phyloP scores from a whole-genome alignment of 2,113 vertebrate species.

The Trichechus manatus region DNA sequence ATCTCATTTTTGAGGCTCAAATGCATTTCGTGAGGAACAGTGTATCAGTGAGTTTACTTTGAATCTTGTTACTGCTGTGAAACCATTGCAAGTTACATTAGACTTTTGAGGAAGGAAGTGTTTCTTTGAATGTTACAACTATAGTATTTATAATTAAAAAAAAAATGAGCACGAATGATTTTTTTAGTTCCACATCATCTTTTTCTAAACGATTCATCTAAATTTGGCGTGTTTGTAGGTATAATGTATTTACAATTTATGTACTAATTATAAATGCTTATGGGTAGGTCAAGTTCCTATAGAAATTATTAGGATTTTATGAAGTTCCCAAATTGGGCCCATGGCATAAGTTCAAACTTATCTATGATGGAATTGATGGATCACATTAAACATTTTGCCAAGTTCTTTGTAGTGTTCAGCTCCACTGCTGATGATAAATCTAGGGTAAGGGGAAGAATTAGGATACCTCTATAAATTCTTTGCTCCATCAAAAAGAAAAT shows the following conservation, averaged over 20 bases:
- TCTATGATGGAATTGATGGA: background rate
- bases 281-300: background rate
- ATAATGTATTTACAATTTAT: background rate
- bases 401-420: background rate
- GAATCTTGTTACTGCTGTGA: background rate
- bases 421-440: background rate
- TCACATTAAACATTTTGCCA: background rate
- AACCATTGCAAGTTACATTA: background rate
- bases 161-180: background rate
- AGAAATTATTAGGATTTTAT: background rate
- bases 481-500: slow-evolving; percentile 4
- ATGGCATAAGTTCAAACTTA: background rate
- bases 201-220: background rate
- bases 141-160: background rate
- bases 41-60: background rate
- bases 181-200: background rate
- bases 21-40: background rate
- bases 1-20: background rate
- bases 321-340: background rate
- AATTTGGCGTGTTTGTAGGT: background rate
- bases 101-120: background rate
- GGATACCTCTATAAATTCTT: background rate
- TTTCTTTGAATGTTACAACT: background rate
- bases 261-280: background rate
- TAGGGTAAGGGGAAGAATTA: background rate